A percentile compares a stretch with the other conserved stretches of the same genome.
These are phyloP conservation scores for Sinohyriopsis cumingii DNA, from an alignment of 2,888 invertebrate species.

Conservation along the genomic window DNA sequence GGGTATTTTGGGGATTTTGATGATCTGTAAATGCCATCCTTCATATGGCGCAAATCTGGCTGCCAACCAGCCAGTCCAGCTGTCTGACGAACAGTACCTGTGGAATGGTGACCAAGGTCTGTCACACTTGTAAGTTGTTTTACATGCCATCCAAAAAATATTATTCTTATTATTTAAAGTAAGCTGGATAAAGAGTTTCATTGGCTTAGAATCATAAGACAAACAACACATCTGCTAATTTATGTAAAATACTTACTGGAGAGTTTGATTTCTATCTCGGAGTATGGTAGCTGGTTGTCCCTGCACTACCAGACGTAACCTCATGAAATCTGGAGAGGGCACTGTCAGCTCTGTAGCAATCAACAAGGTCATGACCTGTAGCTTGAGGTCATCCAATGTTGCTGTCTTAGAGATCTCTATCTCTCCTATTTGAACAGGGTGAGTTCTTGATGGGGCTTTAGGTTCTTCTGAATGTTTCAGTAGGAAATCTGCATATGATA, in stretches of 20 bases:
- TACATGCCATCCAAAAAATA: too few relatives aligned
- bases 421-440: conserved; percentile 52
- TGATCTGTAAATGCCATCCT: too few relatives aligned
- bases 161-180: too few relatives aligned
- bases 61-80: too few relatives aligned
- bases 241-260: conserved; percentile 50
- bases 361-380: conserved; percentile 57
- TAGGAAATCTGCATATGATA: neutral
- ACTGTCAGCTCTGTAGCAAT: conserved; percentile 36
- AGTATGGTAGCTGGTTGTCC: conserved; percentile 46
- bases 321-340: conserved; percentile 50
- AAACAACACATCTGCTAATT: neutral
- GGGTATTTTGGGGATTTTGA: too few relatives aligned
- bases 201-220: too few relatives aligned
- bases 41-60: too few relatives aligned
- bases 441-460: conserved; percentile 11
- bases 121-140: too few relatives aligned
- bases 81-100: too few relatives aligned
- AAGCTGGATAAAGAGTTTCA: too few relatives aligned
- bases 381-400: conserved; percentile 62
- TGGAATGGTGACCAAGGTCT: too few relatives aligned
- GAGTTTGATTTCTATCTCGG: conserved; percentile 42
- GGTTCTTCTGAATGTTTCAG: neutral
- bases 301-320: conserved; percentile 55
- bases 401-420: conserved; percentile 64